Percentiles rank a stretch among this genome's conserved stretches.
phyloP scores from a whole-genome alignment of 2,797 vertebrate genomes.

The Simalia tracyae region DNA sequence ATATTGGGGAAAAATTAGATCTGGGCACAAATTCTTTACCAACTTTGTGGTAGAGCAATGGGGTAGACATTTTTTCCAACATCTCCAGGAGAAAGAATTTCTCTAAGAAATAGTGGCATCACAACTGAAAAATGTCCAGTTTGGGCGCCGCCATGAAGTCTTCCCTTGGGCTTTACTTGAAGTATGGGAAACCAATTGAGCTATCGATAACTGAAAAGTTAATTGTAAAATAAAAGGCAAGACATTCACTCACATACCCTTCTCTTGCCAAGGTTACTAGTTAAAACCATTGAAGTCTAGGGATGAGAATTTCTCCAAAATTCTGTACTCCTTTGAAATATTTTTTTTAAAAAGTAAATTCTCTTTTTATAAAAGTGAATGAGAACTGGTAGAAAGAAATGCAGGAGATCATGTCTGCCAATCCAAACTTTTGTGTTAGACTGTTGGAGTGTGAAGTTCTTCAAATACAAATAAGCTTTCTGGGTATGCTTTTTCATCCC shows the following conservation, averaged over 20 bases:
- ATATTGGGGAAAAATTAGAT: neutral
- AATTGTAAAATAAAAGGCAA: neutral
- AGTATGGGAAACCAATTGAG: neutral
- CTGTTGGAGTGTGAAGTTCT: neutral
- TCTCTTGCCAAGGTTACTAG: neutral
- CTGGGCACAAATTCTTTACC: neutral
- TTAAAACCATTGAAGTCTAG: neutral
- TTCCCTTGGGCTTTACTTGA: neutral
- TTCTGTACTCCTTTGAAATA: neutral
- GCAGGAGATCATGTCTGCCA: neutral
- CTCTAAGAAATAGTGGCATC: neutral
- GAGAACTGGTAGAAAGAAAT: neutral
- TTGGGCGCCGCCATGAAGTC: neutral
- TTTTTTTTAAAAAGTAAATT: neutral
- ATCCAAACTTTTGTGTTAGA: neutral
- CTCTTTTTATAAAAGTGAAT: neutral
- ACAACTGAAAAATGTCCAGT: neutral
- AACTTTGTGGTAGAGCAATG: neutral
- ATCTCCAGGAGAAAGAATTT: neutral
- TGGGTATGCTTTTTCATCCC: neutral
- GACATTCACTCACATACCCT: neutral
- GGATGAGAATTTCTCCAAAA: neutral
- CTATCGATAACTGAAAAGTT: neutral
- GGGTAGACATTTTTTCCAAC: neutral
- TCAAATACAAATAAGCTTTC: neutral